phyloP scores from a whole-genome alignment of 2,797 vertebrate genomes.

The Simalia tracyae region DNA sequence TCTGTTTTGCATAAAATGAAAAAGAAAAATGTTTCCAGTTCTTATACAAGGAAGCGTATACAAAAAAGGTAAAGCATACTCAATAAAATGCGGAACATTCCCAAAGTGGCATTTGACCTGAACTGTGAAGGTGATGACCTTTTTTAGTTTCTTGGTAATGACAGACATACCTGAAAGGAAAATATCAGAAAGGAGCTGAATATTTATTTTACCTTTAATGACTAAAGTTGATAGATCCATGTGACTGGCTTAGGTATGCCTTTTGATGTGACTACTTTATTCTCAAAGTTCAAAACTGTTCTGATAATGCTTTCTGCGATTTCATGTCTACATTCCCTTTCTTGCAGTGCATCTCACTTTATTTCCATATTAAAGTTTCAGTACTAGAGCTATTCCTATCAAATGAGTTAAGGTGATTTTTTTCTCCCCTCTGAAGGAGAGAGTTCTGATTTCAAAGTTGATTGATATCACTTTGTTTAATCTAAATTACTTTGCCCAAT shows the following conservation, averaged over 20 bases:
- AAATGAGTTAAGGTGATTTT: not conserved
- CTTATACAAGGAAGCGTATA: not conserved
- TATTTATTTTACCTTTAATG: conserved; percentile 2
- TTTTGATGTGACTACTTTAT: not conserved
- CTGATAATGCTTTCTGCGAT: not conserved
- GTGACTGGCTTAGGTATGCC: not conserved
- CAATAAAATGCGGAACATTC: not conserved
- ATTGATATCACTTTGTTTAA: not conserved
- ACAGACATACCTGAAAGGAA: not conserved
- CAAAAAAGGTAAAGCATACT: not conserved
- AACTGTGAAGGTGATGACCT: not conserved
- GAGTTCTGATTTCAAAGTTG: not conserved
- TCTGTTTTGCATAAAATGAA: not conserved
- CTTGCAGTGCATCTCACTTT: not conserved
- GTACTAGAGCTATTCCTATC: not conserved
- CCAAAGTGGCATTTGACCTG: not conserved
- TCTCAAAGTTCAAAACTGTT: not conserved
- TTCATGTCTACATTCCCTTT: not conserved
- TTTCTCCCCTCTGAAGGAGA: not conserved
- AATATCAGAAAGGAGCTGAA: not conserved
- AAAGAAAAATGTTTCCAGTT: not conserved
- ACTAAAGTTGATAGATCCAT: not conserved
- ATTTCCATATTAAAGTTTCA: not conserved
- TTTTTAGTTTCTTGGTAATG: not conserved
- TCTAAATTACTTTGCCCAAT: too few species aligned